Evolutionary conservation across 2,888 invertebrate species (phyloP).

Genomic region (Sialis fuliginosa): DNA sequence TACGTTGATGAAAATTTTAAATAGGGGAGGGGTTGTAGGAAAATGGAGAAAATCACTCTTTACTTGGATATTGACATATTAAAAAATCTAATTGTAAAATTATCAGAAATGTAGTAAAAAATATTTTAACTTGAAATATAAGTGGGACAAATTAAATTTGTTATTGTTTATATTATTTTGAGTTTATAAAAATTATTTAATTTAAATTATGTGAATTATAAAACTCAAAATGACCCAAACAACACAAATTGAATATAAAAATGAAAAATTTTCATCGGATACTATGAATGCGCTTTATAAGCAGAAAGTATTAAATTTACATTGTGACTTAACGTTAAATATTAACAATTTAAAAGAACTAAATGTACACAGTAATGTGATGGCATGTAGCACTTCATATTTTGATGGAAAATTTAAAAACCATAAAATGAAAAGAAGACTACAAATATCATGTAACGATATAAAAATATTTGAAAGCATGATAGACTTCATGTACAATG

Average conservation of each 20-base stretch:
- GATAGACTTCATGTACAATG: conserved; percentile 47
- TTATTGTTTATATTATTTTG: too few species aligned
- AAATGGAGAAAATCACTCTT: too few species aligned
- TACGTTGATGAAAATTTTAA: too few species aligned
- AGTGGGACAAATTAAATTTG: too few species aligned
- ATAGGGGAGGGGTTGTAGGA: too few species aligned
- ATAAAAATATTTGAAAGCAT: conserved; percentile 37
- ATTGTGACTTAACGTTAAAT: conserved; percentile 40
- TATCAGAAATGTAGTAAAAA: too few species aligned
- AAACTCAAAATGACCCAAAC: too few species aligned
- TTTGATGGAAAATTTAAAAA: conserved; percentile 41
- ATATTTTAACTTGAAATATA: too few species aligned
- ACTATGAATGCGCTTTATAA: conserved; percentile 17
- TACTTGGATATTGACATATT: too few species aligned
- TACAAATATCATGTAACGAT: conserved; percentile 35
- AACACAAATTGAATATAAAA: background rate
- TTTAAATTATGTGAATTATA: conserved; percentile 15
- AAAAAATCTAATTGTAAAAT: too few species aligned
- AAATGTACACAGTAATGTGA: conserved; percentile 39
- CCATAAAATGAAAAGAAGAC: conserved; percentile 31
- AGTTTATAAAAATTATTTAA: too few species aligned
- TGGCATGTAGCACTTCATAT: conserved; percentile 44
- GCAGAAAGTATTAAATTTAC: conserved; percentile 35
- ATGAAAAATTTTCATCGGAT: background rate
- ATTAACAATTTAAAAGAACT: conserved; percentile 34